Conservation (phyloP, 2,113 vertebrate genomes). For the Engystomops pustulosus region DNA sequence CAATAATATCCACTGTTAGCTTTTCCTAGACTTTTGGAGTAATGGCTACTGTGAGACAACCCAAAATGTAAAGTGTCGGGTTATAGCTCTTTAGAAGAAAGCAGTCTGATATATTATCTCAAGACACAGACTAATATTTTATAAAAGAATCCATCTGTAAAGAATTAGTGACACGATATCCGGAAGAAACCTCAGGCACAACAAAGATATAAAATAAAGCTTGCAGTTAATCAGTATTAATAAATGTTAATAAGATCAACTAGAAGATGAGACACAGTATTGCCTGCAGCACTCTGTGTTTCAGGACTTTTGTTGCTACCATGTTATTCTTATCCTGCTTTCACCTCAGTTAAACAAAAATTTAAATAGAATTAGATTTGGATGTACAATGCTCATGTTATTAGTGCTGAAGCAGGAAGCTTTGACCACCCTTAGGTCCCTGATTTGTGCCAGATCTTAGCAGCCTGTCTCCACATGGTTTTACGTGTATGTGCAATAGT, state of each 20-base stretch:
- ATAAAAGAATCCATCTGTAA: conserved; percentile 4
- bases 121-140: background rate
- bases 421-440: too few species aligned
- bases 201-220: conserved; percentile 24
- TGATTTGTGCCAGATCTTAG: too few species aligned
- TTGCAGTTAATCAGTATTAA: conserved; percentile 21
- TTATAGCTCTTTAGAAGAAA: too few species aligned
- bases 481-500: too few species aligned
- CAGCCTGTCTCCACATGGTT: too few species aligned
- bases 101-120: too few species aligned
- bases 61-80: too few species aligned
- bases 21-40: too few species aligned
- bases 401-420: too few species aligned
- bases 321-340: background rate
- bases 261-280: conserved; percentile 4
- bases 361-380: background rate
- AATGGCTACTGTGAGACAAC: too few species aligned
- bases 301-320: background rate
- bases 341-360: background rate
- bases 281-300: background rate
- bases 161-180: background rate
- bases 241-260: conserved; percentile 12
- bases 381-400: too few species aligned
- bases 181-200: conserved; percentile 18
- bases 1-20: too few species aligned